These are phyloP conservation scores for Tridacna crocea DNA, from an alignment of 2,888 invertebrate genomes.

Conservation along the genomic window DNA sequence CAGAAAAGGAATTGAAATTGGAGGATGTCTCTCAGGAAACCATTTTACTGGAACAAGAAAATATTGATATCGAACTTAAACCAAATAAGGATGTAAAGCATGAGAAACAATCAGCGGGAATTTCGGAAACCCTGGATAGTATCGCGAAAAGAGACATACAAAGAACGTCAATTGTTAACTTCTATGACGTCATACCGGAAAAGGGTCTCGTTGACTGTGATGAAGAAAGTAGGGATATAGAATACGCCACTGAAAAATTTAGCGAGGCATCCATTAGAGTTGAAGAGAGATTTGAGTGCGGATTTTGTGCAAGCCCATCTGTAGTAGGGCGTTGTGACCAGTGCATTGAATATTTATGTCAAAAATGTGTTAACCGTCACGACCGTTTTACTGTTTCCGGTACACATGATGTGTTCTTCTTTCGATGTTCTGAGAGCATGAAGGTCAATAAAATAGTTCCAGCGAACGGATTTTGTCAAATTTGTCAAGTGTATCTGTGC, in stretches of 20 bases:
- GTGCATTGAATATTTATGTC: constrained; percentile 24
- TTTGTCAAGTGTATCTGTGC: constrained; percentile 27
- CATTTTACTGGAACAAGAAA: too few species aligned
- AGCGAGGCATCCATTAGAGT: constrained; percentile 15
- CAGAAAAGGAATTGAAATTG: too few species aligned
- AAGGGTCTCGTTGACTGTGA: background rate
- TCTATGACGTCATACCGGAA: constrained; percentile 13
- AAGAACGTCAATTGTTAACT: background rate
- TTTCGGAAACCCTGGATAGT: too few species aligned
- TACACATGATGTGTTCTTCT: constrained; percentile 9
- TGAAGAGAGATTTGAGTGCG: constrained; percentile 17
- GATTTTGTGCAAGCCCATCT: constrained; percentile 1
- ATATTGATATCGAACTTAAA: too few species aligned
- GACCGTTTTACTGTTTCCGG: background rate
- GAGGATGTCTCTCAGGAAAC: too few species aligned
- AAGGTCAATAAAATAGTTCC: constrained; percentile 27
- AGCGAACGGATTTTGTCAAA: constrained; percentile 18
- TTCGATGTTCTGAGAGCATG: constrained; percentile 27
- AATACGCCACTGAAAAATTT: constrained; percentile 6
- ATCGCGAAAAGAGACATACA: too few species aligned
- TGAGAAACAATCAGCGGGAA: too few species aligned
- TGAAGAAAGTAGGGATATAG: background rate
- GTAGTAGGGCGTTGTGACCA: constrained; percentile 24
- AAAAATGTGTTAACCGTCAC: constrained; percentile 25
- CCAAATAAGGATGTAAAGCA: too few species aligned